phyloP scores from a whole-genome alignment of 2,113 vertebrate genomes.

The Lanius collurio region DNA sequence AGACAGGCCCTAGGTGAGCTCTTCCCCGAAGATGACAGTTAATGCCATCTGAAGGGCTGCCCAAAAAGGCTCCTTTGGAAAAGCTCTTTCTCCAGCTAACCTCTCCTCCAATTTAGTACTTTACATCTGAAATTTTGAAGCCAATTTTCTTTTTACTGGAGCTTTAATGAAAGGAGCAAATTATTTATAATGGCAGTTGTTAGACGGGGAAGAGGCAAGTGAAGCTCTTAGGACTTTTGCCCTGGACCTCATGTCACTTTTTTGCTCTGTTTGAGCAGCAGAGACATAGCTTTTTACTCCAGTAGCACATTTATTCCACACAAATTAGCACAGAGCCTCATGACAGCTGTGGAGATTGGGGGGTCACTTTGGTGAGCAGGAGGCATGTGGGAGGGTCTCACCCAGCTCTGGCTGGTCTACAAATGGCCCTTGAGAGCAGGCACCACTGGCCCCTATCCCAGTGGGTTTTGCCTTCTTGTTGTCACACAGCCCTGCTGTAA shows the following conservation, averaged over 20 bases:
- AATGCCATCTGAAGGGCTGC: constrained; percentile 4
- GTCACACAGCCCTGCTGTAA: no score
- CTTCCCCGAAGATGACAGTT: not conserved
- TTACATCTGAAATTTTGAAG: constrained; percentile 21
- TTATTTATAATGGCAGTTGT: constrained; percentile 10
- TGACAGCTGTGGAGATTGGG: not conserved
- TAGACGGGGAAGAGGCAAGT: not conserved
- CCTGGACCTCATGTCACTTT: not conserved
- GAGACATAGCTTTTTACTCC: not conserved
- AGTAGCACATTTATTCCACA: not conserved
- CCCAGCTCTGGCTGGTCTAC: not conserved
- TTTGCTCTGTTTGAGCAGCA: not conserved
- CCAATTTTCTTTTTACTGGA: constrained; percentile 7
- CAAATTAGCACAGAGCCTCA: not conserved
- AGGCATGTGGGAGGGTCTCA: not conserved
- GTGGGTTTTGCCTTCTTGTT: not conserved
- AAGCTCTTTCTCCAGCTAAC: constrained; percentile 14
- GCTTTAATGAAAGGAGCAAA: constrained; percentile 37
- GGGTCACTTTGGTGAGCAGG: not conserved
- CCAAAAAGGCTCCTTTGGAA: not conserved
- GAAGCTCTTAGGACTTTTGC: not conserved
- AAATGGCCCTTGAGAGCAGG: not conserved
- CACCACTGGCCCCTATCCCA: not conserved
- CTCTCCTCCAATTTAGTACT: constrained; percentile 22
- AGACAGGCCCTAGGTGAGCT: not conserved